phyloP scores from a whole-genome alignment of 2,797 vertebrate genomes.

The Zenarchopterus dispar region DNA sequence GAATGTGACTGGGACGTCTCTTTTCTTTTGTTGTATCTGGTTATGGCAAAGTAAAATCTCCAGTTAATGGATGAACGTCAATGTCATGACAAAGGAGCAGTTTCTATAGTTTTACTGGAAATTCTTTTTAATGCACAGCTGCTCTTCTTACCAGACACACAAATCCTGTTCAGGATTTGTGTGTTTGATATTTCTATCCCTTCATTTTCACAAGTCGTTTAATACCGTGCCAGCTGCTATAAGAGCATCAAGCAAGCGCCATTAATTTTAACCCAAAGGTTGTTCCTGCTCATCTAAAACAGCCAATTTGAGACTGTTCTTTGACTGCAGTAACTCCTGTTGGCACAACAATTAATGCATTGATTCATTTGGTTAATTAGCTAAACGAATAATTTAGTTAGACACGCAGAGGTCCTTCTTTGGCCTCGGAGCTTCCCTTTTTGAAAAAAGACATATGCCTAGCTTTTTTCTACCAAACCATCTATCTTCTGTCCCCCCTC shows the following conservation, averaged over 20 bases:
- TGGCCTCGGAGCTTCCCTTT: conserved; percentile 6
- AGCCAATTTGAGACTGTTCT: conserved; percentile 28
- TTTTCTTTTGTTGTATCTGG: background rate
- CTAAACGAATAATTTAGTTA: conserved; percentile 32
- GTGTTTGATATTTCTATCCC: conserved; percentile 11
- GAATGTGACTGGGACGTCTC: background rate
- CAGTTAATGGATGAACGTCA: conserved; percentile 1
- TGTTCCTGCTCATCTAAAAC: conserved; percentile 24
- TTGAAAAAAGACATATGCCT: background rate
- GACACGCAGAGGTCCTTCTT: conserved; percentile 16
- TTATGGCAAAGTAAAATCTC: background rate
- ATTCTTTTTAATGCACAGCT: conserved; percentile 12
- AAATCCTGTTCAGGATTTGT: conserved; percentile 10
- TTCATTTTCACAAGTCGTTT: conserved; percentile 37
- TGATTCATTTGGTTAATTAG: conserved; percentile 49
- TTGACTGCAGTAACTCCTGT: conserved; percentile 35
- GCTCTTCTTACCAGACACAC: conserved; percentile 20
- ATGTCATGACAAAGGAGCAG: background rate
- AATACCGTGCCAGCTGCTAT: conserved; percentile 29
- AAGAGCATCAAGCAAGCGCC: conserved; percentile 34
- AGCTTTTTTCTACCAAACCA: background rate
- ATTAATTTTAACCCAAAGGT: conserved; percentile 33
- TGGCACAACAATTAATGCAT: conserved; percentile 32
- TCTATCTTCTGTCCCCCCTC: no score
- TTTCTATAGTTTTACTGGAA: background rate